Conservation (phyloP, 2,113 vertebrate species). For the Lycocorax pyrrhopterus region DNA sequence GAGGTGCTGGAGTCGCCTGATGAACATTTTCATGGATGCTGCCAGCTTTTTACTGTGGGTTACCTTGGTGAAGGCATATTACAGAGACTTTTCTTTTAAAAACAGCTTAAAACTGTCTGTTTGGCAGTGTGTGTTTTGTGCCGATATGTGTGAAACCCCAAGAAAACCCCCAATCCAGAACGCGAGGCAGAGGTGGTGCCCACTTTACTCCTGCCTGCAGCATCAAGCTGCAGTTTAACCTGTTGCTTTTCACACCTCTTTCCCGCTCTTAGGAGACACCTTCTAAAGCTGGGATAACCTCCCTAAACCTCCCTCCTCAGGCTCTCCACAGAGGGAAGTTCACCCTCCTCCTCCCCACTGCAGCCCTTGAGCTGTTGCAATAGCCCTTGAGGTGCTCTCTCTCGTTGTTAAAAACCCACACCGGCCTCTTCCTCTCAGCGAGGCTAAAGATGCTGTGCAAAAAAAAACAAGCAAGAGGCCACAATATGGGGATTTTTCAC, state of each 20-base stretch:
- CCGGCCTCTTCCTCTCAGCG: rapidly evolving
- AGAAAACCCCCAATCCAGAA: neutral
- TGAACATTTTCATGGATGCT: neutral
- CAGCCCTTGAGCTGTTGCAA: neutral
- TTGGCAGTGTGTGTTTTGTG: neutral
- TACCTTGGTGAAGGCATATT: neutral
- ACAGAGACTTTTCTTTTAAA: neutral
- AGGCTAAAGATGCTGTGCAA: neutral
- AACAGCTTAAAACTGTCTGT: neutral
- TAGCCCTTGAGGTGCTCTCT: neutral
- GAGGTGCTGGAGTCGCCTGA: neutral
- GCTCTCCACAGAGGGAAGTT: neutral
- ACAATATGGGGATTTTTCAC: neutral
- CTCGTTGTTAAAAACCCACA: neutral
- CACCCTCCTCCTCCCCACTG: neutral
- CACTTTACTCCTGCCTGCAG: neutral
- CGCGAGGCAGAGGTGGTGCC: neutral
- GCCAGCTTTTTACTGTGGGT: neutral
- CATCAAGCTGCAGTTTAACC: neutral
- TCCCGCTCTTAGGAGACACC: neutral
- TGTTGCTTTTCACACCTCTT: neutral
- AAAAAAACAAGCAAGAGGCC: neutral
- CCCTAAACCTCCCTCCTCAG: neutral
- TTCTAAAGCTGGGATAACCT: neutral
- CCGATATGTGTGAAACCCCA: neutral